Evolutionary conservation across 2,888 invertebrate genomes (phyloP).

Genomic region (Zaprionus lineosus): DNA sequence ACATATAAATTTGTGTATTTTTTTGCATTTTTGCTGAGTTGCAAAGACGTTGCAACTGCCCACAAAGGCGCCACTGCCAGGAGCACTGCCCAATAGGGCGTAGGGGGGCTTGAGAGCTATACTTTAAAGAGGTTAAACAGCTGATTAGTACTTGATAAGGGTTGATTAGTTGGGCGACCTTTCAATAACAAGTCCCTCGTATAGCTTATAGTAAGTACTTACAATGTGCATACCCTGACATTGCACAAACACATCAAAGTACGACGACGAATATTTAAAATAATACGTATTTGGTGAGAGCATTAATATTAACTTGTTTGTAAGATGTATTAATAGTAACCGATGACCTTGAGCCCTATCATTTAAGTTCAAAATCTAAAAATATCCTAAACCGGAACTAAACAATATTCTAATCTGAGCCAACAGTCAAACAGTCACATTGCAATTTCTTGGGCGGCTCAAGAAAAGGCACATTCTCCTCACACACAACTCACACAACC

Average conservation of each 20-base stretch:
- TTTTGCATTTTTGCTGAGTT: conserved; percentile 24
- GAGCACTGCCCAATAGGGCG: conserved; percentile 1
- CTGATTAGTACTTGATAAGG: conserved; percentile 37
- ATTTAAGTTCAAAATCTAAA: conserved; percentile 13
- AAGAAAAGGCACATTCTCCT: not conserved
- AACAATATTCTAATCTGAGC: conserved; percentile 21
- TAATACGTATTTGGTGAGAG: conserved; percentile 28
- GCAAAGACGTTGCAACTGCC: conserved; percentile 29
- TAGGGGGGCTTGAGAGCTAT: conserved; percentile 32
- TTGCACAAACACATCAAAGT: conserved; percentile 31
- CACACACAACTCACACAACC: not conserved
- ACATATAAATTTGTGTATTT: conserved; percentile 2
- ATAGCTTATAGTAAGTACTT: conserved; percentile 19
- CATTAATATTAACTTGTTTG: too few species aligned
- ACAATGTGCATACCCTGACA: too few species aligned
- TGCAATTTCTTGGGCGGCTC: too few species aligned
- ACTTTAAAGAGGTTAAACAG: conserved; percentile 20
- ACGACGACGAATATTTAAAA: conserved; percentile 47
- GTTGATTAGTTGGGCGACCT: conserved; percentile 48
- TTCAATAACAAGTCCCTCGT: conserved; percentile 31
- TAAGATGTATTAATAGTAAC: too few species aligned
- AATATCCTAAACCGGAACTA: conserved; percentile 48
- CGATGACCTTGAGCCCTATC: conserved; percentile 18
- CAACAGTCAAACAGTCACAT: too few species aligned
- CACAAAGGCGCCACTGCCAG: conserved; percentile 19